These are phyloP conservation scores for Festucalex cinctus DNA, from an alignment of 2,113 vertebrate genomes.

Conservation along the genomic window DNA sequence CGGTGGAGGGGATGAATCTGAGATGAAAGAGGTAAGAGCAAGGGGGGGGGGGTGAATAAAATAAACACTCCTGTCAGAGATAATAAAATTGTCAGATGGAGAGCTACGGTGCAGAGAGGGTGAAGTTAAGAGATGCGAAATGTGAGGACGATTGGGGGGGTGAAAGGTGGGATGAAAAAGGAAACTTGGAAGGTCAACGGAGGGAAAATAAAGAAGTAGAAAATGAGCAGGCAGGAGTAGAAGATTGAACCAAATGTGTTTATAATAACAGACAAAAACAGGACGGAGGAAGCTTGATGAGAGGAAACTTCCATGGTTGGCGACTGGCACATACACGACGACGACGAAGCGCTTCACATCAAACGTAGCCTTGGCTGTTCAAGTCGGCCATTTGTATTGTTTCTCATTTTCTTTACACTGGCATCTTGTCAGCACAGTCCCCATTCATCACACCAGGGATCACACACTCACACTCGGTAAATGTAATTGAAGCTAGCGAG, in stretches of 20 bases:
- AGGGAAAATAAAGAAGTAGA: background rate
- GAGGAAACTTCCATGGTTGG: background rate
- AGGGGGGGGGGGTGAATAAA: slow-evolving; percentile 11
- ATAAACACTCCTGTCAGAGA: slow-evolving; percentile 50
- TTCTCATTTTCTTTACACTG: slow-evolving; percentile 49
- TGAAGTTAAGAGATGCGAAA: slow-evolving; percentile 20
- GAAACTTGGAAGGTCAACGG: slow-evolving; percentile 6
- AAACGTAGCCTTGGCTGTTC: slow-evolving; percentile 36
- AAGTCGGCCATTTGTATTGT: slow-evolving; percentile 37
- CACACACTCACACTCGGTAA: background rate
- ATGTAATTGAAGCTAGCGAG: background rate
- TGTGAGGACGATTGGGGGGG: slow-evolving; percentile 5
- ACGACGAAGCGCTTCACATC: background rate
- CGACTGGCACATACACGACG: background rate
- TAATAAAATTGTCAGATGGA: slow-evolving; percentile 53
- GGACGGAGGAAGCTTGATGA: background rate
- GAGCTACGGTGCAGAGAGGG: slow-evolving; percentile 22
- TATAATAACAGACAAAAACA: slow-evolving; percentile 1
- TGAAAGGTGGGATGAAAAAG: slow-evolving; percentile 19
- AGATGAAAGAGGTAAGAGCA: slow-evolving; percentile 48
- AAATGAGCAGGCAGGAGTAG: background rate
- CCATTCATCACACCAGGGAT: slow-evolving; percentile 31
- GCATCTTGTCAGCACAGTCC: slow-evolving; percentile 49
- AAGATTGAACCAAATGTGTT: background rate
- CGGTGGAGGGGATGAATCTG: slow-evolving; percentile 34